These are phyloP conservation scores for Willowsia nigromaculata DNA, from an alignment of 2,888 invertebrate genomes.

Conservation along the genomic window DNA sequence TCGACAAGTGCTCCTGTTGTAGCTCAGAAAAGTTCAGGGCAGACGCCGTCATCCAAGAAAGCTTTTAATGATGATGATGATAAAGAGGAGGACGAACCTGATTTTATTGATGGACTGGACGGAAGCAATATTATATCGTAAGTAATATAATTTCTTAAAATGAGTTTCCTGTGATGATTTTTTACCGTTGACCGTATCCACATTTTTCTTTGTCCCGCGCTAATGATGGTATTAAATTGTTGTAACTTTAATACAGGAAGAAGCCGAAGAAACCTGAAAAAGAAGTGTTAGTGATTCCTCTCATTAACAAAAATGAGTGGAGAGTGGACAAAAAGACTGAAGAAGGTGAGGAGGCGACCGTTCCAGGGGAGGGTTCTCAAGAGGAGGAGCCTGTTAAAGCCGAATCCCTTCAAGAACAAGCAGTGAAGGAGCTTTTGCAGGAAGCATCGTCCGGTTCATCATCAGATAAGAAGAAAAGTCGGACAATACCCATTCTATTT, in stretches of 20 bases:
- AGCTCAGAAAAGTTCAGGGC: neutral
- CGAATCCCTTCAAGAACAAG: slow-evolving; percentile 85
- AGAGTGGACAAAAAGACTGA: slow-evolving; percentile 65
- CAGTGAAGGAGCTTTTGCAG: slow-evolving; percentile 86
- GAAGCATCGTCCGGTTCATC: slow-evolving; percentile 80
- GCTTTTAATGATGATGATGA: slow-evolving; percentile 73
- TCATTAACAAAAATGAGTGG: slow-evolving; percentile 81
- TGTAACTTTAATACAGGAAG: slow-evolving; percentile 36
- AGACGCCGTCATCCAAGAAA: slow-evolving; percentile 7
- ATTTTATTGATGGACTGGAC: slow-evolving; percentile 76
- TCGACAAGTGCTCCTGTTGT: neutral
- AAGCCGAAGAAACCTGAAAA: slow-evolving; percentile 73
- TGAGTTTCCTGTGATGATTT: neutral
- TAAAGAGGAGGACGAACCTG: slow-evolving; percentile 75
- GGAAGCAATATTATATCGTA: slow-evolving; percentile 77
- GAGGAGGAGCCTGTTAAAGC: neutral
- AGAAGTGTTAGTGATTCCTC: slow-evolving; percentile 80
- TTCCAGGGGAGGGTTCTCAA: neutral
- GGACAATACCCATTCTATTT: slow-evolving; percentile 81
- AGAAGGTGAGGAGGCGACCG: neutral
- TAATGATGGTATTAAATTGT: neutral
- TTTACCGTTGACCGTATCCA: neutral
- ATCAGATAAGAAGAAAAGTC: slow-evolving; percentile 73
- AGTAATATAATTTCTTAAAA: neutral
- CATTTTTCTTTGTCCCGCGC: too few species aligned